phyloP scores from a whole-genome alignment of 2,113 vertebrate genomes.

The Candoia aspera region DNA sequence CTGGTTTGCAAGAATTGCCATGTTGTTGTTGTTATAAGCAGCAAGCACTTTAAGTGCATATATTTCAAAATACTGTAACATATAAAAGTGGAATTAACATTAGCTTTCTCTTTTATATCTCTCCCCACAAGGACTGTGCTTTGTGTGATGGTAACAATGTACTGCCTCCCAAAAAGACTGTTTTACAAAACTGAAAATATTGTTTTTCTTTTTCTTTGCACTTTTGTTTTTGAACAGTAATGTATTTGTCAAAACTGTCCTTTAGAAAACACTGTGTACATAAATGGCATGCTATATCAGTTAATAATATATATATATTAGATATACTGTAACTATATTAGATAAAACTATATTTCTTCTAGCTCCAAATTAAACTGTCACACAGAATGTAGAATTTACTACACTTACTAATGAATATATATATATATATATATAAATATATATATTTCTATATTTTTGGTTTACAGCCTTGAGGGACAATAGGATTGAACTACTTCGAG shows the following conservation, averaged over 20 bases:
- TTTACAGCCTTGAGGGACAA: constrained; percentile 92
- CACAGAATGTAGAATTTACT: background rate
- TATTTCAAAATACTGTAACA: background rate
- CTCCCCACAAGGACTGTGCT: background rate
- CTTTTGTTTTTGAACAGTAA: background rate
- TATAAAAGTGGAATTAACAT: background rate
- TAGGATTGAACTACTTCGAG: constrained; percentile 93
- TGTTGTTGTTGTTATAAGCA: background rate
- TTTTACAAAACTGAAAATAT: background rate
- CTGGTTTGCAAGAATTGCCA: background rate
- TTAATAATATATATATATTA: background rate
- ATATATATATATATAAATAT: background rate
- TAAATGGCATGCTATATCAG: background rate
- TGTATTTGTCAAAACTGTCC: background rate
- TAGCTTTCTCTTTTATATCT: background rate
- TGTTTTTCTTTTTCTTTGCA: background rate
- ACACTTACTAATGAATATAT: background rate
- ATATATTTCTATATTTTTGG: constrained; percentile 3
- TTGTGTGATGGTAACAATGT: background rate
- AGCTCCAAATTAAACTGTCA: background rate
- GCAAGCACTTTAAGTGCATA: background rate
- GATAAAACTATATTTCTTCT: background rate
- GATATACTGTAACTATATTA: too few relatives aligned
- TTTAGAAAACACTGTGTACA: background rate
- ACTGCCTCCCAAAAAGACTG: background rate